Percentiles rank a stretch among this genome's conserved stretches.
These are phyloP conservation scores for Chitala chitala DNA, from an alignment of 2,113 vertebrate genomes.

Conservation along the genomic window DNA sequence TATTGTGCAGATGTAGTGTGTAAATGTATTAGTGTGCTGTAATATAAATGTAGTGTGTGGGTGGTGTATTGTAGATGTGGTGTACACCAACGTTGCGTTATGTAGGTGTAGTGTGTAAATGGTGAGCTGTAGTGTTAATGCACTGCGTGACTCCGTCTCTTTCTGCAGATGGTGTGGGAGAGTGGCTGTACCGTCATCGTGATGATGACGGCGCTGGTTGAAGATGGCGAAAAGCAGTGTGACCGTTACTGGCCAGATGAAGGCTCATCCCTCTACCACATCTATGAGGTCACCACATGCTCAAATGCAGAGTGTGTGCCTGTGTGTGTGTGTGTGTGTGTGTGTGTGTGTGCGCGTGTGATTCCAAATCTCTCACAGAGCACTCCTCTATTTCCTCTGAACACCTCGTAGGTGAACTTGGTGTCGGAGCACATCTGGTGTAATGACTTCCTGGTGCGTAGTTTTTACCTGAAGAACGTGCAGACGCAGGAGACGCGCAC, in stretches of 20 bases:
- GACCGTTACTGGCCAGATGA: slow-evolving; percentile 97
- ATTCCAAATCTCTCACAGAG: not conserved
- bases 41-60: not conserved
- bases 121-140: not conserved
- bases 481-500: slow-evolving; percentile 95
- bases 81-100: no score
- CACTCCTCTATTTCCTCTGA: not conserved
- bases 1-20: not conserved
- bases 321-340: not conserved
- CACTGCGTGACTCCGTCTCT: no score
- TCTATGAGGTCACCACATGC: slow-evolving; percentile 79
- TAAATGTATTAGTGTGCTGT: not conserved
- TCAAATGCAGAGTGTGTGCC: not conserved
- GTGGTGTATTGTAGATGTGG: not conserved
- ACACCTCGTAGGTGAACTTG: slow-evolving; percentile 97
- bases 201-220: slow-evolving; percentile 90
- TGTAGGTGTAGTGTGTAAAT: not conserved
- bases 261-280: slow-evolving; percentile 95
- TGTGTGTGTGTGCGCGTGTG: not conserved
- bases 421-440: slow-evolving; percentile 99
- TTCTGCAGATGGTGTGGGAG: slow-evolving; percentile 92
- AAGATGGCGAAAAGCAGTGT: slow-evolving; percentile 92
- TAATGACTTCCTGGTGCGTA: slow-evolving; percentile 94
- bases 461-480: slow-evolving; percentile 97
- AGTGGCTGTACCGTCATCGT: slow-evolving; percentile 94